Base-by-base conservation (phyloP, 2,113 vertebrate species). In the Oryzias woworae region DNA sequence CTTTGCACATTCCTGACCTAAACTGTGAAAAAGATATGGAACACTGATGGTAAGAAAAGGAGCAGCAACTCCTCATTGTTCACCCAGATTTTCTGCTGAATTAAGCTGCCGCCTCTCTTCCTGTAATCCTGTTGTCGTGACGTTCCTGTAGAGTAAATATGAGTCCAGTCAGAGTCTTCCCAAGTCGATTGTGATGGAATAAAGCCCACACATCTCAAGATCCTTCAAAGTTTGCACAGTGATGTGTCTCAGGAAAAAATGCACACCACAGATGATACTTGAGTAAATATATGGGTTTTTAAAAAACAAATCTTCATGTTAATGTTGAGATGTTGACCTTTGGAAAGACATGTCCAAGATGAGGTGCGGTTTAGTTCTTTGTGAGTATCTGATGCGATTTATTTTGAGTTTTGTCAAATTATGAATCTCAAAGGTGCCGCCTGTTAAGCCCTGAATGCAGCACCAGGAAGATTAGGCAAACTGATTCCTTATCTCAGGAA, bases 151-250 rank as follows among this genome's bases (percentile, higher is more conserved):
- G n/a, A 56, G 46, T 42, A 48, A 24, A 49, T 50, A 42, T 57
- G 46, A 42, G 31, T 24, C 6, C 45, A 14, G 48, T 57, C 53
- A 51, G 58, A 62, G 20, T 18, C 17, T 22, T 50, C 10, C 7
- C 36, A 17, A 31, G 16, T 62, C 4, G 49, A 57, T 68, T 26
- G 28, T 54, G 26, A 61, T 26, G 15, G 53, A 24, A 53, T 61
- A 61, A 53, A 45, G 31, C 49, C 31, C 18, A 51, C 42, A 36
- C 61, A 22, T 31, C 42, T 47, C 24, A 31, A 26, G 43, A 36
- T 7, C 53, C 17, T 18, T 49, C 18, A 54, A 20, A 4, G 14
- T 66, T 18, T 56, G 53, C 45, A 42, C 20, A 42, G 22, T 14
- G n/a, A 22, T 14, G 41, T 36, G n/a, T 17, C 46, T 46, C 16